These are phyloP conservation scores for Helicoverpa zea DNA, from an alignment of 1,140 invertebrate genomes.

Conservation along the genomic window DNA sequence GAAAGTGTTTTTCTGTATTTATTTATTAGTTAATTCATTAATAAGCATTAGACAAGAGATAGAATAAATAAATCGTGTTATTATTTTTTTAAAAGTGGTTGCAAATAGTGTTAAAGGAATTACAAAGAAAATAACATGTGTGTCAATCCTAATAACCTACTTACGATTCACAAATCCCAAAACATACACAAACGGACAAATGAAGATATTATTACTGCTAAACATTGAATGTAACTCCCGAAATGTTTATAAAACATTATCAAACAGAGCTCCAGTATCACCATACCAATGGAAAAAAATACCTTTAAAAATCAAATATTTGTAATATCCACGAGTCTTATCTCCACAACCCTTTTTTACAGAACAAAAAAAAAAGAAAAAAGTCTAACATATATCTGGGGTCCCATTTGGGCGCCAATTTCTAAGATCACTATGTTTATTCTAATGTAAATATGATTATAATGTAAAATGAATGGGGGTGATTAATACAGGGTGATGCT, in stretches of 20 bases:
- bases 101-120: slow-evolving; percentile 3
- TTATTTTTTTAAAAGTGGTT: slow-evolving; percentile 6
- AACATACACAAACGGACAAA: neutral
- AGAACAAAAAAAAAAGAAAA: slow-evolving; percentile 51
- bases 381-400: slow-evolving; percentile 13
- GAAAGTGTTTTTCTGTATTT: slow-evolving; percentile 43
- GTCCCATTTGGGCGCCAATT: slow-evolving; percentile 57
- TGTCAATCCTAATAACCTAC: slow-evolving; percentile 2
- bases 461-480: slow-evolving; percentile 56
- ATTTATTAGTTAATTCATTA: neutral
- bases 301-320: slow-evolving; percentile 4
- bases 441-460: slow-evolving; percentile 51
- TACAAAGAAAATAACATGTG: neutral
- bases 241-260: neutral
- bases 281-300: neutral
- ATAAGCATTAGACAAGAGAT: slow-evolving; percentile 15
- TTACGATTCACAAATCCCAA: neutral
- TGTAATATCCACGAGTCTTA: slow-evolving; percentile 66
- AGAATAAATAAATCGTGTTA: slow-evolving; percentile 12
- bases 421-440: slow-evolving; percentile 37
- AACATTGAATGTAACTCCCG: neutral
- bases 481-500: slow-evolving; percentile 66
- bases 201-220: no score
- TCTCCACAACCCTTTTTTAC: slow-evolving; percentile 82
- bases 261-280: slow-evolving; percentile 28